These are phyloP conservation scores for Dolichopus griseipennis DNA, from an alignment of 2,888 invertebrate species.

Conservation along the genomic window DNA sequence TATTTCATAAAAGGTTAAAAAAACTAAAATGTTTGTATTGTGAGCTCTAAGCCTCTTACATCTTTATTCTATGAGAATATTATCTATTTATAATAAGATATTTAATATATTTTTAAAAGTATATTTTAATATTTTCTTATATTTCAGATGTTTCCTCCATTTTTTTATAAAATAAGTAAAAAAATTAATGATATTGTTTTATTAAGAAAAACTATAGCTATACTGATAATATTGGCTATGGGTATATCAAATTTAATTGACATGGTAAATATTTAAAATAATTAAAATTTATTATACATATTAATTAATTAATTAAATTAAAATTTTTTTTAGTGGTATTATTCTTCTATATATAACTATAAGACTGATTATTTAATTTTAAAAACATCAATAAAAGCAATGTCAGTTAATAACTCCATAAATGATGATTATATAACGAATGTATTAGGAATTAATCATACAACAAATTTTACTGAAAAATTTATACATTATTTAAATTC, in stretches of 20 bases:
- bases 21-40: too few relatives aligned
- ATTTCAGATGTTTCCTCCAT: constrained; percentile 39
- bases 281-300: neutral
- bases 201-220: constrained; percentile 49
- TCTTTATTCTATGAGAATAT: too few relatives aligned
- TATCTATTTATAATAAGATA: too few relatives aligned
- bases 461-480: neutral
- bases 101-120: too few relatives aligned
- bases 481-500: neutral
- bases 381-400: neutral
- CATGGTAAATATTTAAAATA: constrained; percentile 46
- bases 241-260: constrained; percentile 53
- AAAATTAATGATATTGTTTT: constrained; percentile 50
- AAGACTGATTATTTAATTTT: constrained; percentile 3
- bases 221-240: constrained; percentile 49
- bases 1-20: too few relatives aligned
- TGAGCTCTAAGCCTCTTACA: too few relatives aligned
- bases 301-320: neutral
- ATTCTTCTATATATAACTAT: neutral
- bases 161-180: constrained; percentile 48
- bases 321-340: neutral
- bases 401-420: neutral
- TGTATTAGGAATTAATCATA: too few relatives aligned
- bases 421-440: neutral
- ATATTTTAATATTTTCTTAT: neutral